Percentiles rank a stretch among this genome's conserved stretches.
Conservation (phyloP, 2,113 vertebrate genomes). For the Chauna torquata region DNA sequence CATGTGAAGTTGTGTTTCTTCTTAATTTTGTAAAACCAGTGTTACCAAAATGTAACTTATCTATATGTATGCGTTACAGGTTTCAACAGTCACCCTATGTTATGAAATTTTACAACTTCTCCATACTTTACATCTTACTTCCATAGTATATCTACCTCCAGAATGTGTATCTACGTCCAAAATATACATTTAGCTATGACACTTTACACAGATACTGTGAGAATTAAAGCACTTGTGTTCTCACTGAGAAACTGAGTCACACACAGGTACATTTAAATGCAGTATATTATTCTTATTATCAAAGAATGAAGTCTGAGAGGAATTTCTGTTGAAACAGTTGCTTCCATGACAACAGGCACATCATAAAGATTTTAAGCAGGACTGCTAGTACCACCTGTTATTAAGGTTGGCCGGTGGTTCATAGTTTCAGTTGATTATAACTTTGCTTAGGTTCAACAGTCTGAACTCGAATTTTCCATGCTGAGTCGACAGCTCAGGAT, state of each 20-base stretch:
- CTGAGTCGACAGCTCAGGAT: background rate
- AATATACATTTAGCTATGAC: background rate
- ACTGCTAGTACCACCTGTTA: background rate
- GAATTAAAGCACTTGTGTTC: background rate
- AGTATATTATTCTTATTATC: background rate
- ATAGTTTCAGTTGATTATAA: background rate
- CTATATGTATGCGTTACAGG: background rate
- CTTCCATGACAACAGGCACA: conserved; percentile 43
- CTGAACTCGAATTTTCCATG: background rate
- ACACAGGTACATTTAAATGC: background rate
- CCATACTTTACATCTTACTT: background rate
- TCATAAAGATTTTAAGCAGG: conserved; percentile 25
- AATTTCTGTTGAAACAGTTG: background rate
- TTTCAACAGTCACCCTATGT: background rate
- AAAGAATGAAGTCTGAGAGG: conserved; percentile 11
- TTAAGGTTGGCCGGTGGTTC: background rate
- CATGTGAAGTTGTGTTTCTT: background rate
- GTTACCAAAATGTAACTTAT: background rate
- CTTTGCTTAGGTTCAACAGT: background rate
- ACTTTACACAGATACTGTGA: background rate
- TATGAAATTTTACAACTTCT: background rate
- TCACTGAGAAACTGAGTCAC: background rate
- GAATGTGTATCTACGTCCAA: background rate
- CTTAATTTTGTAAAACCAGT: background rate
- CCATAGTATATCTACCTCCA: background rate